Evolutionary conservation across 2,797 vertebrate genomes (phyloP), one percentile per base, ranked within the genome.

Genomic region (Sphenodon punctatus): DNA sequence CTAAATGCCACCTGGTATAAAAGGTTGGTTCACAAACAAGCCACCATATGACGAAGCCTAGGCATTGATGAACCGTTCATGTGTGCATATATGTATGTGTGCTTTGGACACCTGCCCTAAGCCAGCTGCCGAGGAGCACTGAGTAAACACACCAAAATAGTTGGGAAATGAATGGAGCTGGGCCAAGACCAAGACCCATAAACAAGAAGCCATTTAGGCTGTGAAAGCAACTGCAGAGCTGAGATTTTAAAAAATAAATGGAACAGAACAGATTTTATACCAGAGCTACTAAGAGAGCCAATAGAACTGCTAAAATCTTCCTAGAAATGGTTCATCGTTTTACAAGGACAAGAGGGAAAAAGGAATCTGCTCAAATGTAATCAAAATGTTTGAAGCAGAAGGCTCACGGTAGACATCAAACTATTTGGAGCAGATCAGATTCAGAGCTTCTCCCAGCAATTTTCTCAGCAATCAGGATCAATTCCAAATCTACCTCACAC

Each of bases 121-220:
- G 93, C 92, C 95, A 95, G 96, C 94, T 96, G 95, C 95, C 94
- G 93, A 69, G 75, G 91, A 94, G 86, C 69, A 65, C 36, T 65
- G 20, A 34, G 59, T 60, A 88, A 87, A 88, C 75, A 85, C 34
- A 79, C 74, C 49, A 77, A 83, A 93, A 85, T 5, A 82, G 84
- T 56, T 78, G 79, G 53, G 64, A 93, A 89, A 82, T 66, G 1
- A 83, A 89, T 88, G 93, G 94, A 96, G 68, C 22, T 2, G 27
- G 94, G 93, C 95, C 93, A 96, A 94, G 85, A 94, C 53, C 81
- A 79, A 84, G 87, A 92, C 75, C 87, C 93, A 90, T 85, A 88
- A 59, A 82, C 10, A 86, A 67, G 59, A 43, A 71, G 67, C 51
- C 36, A 45, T 46, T 58, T 7, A 80, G 34, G 41, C 42, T 59